Evolutionary conservation across 2,888 invertebrate species (phyloP).

Genomic region (Hydrotaea diabolus): DNA sequence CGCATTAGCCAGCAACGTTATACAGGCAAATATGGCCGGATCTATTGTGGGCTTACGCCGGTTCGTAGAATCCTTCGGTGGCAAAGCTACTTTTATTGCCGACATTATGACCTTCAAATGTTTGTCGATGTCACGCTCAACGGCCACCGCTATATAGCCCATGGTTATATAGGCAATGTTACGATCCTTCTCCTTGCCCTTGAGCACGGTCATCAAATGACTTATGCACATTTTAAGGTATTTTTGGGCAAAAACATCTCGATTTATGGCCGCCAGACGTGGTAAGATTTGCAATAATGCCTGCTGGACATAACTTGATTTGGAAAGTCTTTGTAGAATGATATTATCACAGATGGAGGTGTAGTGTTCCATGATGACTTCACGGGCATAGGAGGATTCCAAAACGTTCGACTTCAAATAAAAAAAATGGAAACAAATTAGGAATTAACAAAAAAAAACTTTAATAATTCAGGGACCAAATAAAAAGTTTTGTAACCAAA

Average conservation of each 20-base stretch:
- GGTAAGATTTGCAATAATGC: conserved; percentile 93
- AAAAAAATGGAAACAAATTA: conserved; percentile 27
- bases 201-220: conserved; percentile 88
- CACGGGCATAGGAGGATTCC: conserved; percentile 93
- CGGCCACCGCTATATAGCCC: conserved; percentile 94
- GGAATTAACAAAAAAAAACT: no score
- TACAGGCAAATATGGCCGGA: conserved; percentile 95
- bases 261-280: conserved; percentile 95
- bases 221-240: conserved; percentile 89
- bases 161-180: conserved; percentile 94
- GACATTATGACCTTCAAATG: conserved; percentile 93
- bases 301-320: conserved; percentile 92
- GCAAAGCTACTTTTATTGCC: conserved; percentile 88
- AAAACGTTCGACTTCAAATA: conserved; percentile 83
- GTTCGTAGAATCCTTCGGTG: conserved; percentile 88
- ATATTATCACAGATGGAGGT: conserved; percentile 89
- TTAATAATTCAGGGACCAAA: no score
- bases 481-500: no score
- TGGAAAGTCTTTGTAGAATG: conserved; percentile 88
- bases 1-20: conserved; percentile 94
- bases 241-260: conserved; percentile 88
- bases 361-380: conserved; percentile 91
- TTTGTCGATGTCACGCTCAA: conserved; percentile 89
- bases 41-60: conserved; percentile 90
- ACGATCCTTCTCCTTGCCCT: conserved; percentile 91